Base-by-base conservation (phyloP, 2,797 vertebrate genomes). In the Pelobates cultripes region DNA sequence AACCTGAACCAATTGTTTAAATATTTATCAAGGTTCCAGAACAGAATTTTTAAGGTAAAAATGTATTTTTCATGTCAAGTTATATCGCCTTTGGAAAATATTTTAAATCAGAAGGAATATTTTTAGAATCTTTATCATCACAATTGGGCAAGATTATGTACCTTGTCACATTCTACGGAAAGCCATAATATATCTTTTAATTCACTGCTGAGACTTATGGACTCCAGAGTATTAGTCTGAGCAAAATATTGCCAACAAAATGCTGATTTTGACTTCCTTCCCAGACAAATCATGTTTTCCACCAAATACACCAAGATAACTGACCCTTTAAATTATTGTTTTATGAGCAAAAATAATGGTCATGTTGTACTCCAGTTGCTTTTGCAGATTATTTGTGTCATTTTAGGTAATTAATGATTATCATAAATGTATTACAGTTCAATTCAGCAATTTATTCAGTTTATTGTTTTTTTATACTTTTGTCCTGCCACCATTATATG, bases 211-310 rank as follows among this genome's bases (percentile, higher is more conserved):
- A 87, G 85, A 78, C 6, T 85, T 79, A 17, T 2, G 51, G 66
- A 60, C 12, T 84, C 70, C 82, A 85, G 71, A 86, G 87, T 76
- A 88, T n/a, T 74, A 88, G 45, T 42, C n/a, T 76, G 47, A 69
- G 75, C 71, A 80, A 77, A 43, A 60, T 71, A 79, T 80, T 75
- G 84, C 75, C 69, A 83, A 60, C 81, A 82, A 87, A 86, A 77
- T 78, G 51, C 60, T 77, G 75, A 84, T 84, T 86, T 84, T 86
- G 17, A 87, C 63, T 88, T 88, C 84, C 41, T 86, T 63, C 75
- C 88, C 85, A 81, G 74, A 78, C 12, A 79, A 88, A 85, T 74
- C 81, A 78, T 78, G 43, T 64, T 78, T 80, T 84, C 79, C 84
- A 77, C 9, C 28, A 77, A 82, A 4, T 42, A 78, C 41, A 69